A percentile compares a stretch with the other conserved stretches of the same genome.
These are phyloP conservation scores for Drosophila cardini DNA, from an alignment of 1,140 invertebrate genomes.

Conservation along the genomic window DNA sequence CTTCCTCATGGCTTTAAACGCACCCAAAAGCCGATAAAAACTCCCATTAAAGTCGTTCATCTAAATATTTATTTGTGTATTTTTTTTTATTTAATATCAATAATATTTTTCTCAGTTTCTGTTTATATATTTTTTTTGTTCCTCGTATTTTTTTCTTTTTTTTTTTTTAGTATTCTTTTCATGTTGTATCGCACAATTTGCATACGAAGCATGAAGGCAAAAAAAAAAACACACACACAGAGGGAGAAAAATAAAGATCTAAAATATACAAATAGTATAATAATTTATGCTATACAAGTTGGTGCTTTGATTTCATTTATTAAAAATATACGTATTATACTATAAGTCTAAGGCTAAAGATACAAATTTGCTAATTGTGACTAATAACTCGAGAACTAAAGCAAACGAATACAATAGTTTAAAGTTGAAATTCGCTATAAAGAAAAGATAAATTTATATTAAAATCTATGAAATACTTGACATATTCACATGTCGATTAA, in stretches of 20 bases:
- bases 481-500: slow-evolving; percentile 32
- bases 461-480: slow-evolving; percentile 40
- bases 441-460: slow-evolving; percentile 20
- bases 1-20: slow-evolving; percentile 28
- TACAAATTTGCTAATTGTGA: slow-evolving; percentile 80
- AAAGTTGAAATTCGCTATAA: slow-evolving; percentile 53
- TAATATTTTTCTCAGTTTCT: slow-evolving; percentile 64
- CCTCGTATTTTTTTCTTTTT: not conserved
- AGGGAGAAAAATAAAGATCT: slow-evolving; percentile 22
- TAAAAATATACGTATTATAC: slow-evolving; percentile 31
- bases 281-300: slow-evolving; percentile 79
- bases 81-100: slow-evolving; percentile 68
- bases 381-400: slow-evolving; percentile 64
- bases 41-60: slow-evolving; percentile 55
- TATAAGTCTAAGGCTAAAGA: slow-evolving; percentile 44
- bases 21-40: slow-evolving; percentile 46
- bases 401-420: slow-evolving; percentile 45
- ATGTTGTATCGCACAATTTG: slow-evolving; percentile 56
- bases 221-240: slow-evolving; percentile 35
- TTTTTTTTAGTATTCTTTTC: slow-evolving; percentile 24
- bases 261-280: slow-evolving; percentile 54
- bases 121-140: slow-evolving; percentile 10
- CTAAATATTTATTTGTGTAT: slow-evolving; percentile 73
- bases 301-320: slow-evolving; percentile 53
- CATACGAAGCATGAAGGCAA: slow-evolving; percentile 56